Base-by-base conservation (phyloP, 1,140 invertebrate genomes). In the Papilio xuthus region DNA sequence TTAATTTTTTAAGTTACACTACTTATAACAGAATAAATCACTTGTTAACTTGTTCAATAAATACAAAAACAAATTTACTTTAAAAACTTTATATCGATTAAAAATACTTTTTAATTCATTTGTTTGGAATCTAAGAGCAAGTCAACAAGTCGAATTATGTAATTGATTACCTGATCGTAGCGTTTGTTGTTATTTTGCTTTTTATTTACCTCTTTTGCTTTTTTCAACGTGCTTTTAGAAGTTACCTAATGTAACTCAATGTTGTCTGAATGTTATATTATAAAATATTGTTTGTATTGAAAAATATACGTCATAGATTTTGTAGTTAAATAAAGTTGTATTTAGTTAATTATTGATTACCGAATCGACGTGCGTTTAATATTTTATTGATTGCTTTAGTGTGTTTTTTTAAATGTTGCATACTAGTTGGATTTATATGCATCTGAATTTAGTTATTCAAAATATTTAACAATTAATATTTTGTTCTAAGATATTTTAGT, bases 1-100 rank as follows among this genome's bases (percentile, higher is more conserved):
- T 95, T 90, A 85, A 85, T 87, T 92, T 87, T 90, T 90, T 82
- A 53, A 90, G 80, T 91, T 90, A 81, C 84, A 78, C 72, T 85
- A 86, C 83, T 84, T 86, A 67, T 72, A 82, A 71, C 72, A 71
- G 44, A 42, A 84, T 83, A 28, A 37, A 75, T 60, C 7, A 70
- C 69, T 80, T 82, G 70, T 78, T 78, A 75, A 80, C 53, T 69
- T 74, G 15, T 75, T 69, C 70, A 15, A 32, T 67, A 18, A 28
- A 67, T 60, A 13, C 10, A 60, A 10, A 15, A 18, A 53, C n/a
- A 32, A 67, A 67, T 28, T 63, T 23, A 10, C 3, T 67, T 67
- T 67, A 18, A 28, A 28, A 28, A 32, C 0, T 28, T 67, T 67
- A 67, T 1, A 60, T 23, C 12, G 0, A 60, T 26, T 18, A 53